Percentiles rank a stretch among this genome's conserved stretches.
Evolutionary conservation across 1,140 invertebrate species (phyloP).

Genomic region (Oryzaephilus surinamensis): DNA sequence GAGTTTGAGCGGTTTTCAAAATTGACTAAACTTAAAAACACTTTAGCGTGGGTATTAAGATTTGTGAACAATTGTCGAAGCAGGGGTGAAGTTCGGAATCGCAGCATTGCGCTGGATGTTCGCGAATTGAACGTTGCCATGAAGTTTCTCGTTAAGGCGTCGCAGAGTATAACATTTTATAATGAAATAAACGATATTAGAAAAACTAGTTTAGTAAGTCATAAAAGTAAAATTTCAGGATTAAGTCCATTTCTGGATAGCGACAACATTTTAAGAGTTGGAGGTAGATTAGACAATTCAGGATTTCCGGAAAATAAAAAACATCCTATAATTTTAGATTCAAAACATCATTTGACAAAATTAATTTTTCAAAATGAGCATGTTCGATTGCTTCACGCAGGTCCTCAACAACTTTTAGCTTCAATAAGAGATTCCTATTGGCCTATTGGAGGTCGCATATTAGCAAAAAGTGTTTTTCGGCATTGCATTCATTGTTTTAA

Average conservation of each 20-base stretch:
- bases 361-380: constrained; percentile 20
- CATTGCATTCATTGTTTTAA: constrained; percentile 18
- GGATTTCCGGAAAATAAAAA: constrained; percentile 18
- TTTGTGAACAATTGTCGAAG: no score
- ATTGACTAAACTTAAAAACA: neutral
- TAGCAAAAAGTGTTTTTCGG: constrained; percentile 7
- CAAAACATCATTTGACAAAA: constrained; percentile 9
- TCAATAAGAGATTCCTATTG: constrained; percentile 19
- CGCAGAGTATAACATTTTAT: no score
- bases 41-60: neutral
- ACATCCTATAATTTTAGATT: constrained; percentile 28
- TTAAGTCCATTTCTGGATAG: constrained; percentile 29
- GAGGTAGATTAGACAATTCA: constrained; percentile 24
- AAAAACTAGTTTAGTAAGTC: no score
- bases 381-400: constrained; percentile 17
- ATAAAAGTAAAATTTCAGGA: no score
- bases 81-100: no score
- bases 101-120: no score
- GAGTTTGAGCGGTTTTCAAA: neutral
- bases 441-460: constrained; percentile 11
- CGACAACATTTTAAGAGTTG: constrained; percentile 26
- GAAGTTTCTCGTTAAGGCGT: no score
- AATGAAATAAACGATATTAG: no score
- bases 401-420: constrained; percentile 19
- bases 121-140: no score